Evolutionary conservation across 2,113 vertebrate genomes (phyloP).

Genomic region (Willisornis vidua): DNA sequence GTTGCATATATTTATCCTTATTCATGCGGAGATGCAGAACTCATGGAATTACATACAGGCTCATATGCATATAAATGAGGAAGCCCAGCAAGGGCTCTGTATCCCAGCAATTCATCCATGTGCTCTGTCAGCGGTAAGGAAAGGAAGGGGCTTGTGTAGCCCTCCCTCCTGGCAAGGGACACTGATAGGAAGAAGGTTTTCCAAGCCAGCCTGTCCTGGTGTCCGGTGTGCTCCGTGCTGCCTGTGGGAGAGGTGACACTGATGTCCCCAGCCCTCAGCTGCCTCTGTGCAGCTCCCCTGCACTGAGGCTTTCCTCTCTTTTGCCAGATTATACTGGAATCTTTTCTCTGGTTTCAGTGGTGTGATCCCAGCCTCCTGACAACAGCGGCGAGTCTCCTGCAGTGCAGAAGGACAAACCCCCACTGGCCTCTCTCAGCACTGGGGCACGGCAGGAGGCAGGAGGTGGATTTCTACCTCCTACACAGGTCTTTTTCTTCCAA

Average conservation of each 20-base stretch:
- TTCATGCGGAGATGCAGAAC: neutral
- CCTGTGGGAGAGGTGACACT: neutral
- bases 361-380: neutral
- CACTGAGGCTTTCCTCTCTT: neutral
- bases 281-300: neutral
- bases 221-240: neutral
- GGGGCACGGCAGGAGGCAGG: neutral
- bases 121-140: neutral
- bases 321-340: neutral
- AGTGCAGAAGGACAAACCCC: neutral
- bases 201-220: neutral
- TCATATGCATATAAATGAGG: slow-evolving; percentile 5
- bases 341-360: neutral
- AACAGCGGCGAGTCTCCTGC: neutral
- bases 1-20: neutral
- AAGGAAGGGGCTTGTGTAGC: neutral
- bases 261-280: neutral
- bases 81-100: neutral
- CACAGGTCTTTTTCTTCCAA: neutral
- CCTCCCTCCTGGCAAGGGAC: neutral
- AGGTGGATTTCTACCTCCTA: neutral
- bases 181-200: neutral
- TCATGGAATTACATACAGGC: neutral
- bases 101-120: neutral
- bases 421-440: neutral